Evolutionary conservation across 2,113 vertebrate genomes (phyloP).

Genomic region (Anas platyrhynchos): DNA sequence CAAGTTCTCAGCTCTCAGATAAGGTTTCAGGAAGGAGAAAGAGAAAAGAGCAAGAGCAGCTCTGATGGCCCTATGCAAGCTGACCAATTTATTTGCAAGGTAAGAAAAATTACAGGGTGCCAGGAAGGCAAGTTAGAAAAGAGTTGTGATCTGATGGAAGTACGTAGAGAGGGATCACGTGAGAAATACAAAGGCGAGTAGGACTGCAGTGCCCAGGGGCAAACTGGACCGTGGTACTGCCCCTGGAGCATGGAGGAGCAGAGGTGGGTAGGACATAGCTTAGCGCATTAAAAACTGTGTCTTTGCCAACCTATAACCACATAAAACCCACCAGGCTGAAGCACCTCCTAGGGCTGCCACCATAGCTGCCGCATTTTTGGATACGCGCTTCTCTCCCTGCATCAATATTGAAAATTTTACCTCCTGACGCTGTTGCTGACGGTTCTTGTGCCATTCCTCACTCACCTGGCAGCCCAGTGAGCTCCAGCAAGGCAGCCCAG

Average conservation of each 20-base stretch:
- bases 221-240: not conserved
- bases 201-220: not conserved
- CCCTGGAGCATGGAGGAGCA: not conserved
- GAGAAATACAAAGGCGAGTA: not conserved
- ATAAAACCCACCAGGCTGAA: not conserved
- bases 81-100: not conserved
- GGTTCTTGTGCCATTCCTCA: accelerated
- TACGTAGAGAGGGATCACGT: not conserved
- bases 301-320: not conserved
- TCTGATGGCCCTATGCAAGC: not conserved
- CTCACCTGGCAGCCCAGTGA: not conserved
- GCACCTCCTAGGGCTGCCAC: not conserved
- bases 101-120: not conserved
- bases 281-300: not conserved
- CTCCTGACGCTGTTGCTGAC: not conserved
- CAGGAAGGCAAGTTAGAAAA: not conserved
- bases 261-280: not conserved
- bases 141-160: not conserved
- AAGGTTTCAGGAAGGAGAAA: not conserved
- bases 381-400: not conserved
- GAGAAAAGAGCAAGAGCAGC: not conserved
- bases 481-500: not conserved
- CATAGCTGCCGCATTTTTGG: not conserved
- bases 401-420: not conserved
- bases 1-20: not conserved